Evolutionary conservation across 2,797 vertebrate species (phyloP).

Genomic region (Brachyalestes nurse): DNA sequence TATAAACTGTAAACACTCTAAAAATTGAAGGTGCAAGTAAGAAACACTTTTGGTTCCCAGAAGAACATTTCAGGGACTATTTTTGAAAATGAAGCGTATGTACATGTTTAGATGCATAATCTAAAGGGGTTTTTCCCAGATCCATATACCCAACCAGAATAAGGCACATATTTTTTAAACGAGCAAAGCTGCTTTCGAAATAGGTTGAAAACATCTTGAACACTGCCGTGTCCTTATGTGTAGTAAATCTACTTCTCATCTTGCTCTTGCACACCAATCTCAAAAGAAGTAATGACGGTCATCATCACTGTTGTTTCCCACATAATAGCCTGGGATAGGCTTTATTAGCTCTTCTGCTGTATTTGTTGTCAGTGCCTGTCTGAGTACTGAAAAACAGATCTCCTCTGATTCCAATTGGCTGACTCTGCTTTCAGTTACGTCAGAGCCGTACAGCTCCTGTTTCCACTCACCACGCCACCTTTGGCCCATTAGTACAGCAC

Average conservation of each 20-base stretch:
- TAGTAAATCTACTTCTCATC: neutral
- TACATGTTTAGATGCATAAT: neutral
- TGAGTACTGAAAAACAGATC: conserved; percentile 17
- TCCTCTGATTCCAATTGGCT: conserved; percentile 14
- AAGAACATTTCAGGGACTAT: neutral
- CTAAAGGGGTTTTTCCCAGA: neutral
- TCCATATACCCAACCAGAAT: neutral
- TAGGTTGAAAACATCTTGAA: neutral
- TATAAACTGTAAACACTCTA: neutral
- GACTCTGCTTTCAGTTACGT: conserved; percentile 35
- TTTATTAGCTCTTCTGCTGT: neutral
- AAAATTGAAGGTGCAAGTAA: neutral
- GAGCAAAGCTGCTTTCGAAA: too few species aligned
- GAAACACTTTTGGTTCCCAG: neutral
- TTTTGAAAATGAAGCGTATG: neutral
- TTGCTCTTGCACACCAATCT: neutral
- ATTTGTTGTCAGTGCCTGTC: conserved; percentile 22
- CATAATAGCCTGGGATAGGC: neutral
- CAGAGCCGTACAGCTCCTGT: conserved; percentile 33
- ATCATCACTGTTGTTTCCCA: neutral
- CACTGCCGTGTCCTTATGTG: neutral
- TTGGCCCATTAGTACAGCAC: conserved; percentile 27
- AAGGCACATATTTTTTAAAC: too few species aligned
- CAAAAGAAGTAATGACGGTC: neutral
- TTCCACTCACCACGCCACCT: conserved; percentile 28